Conservation (phyloP, 2,113 vertebrate species). For the Brienomyrus longianalis region DNA sequence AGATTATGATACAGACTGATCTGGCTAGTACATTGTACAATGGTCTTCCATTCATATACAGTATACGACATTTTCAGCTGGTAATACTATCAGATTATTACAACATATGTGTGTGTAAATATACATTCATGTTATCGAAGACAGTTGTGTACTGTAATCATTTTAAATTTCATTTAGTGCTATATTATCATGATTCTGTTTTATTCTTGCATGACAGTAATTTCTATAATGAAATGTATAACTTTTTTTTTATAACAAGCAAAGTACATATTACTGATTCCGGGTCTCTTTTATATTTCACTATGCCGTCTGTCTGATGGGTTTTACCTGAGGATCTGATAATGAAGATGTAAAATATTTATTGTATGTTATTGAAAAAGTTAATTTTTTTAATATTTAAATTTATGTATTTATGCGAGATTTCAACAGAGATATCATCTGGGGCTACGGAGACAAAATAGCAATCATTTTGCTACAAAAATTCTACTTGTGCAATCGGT, state of each 20-base stretch:
- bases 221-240: slow-evolving; percentile 3
- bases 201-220: background rate
- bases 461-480: slow-evolving; percentile 2
- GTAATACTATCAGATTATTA: background rate
- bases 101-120: background rate
- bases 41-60: background rate
- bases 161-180: background rate
- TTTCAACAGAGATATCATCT: background rate
- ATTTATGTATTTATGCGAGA: background rate
- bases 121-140: background rate
- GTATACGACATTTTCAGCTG: background rate
- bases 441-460: background rate
- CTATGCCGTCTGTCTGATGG: background rate
- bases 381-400: background rate
- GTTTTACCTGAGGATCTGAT: slow-evolving; percentile 8
- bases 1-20: background rate
- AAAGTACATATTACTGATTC: slow-evolving; percentile 6
- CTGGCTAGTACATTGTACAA: background rate
- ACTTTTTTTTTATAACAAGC: slow-evolving; percentile 5
- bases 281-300: background rate
- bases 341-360: background rate
- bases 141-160: background rate
- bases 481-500: background rate
- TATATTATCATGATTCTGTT: background rate
- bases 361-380: background rate